phyloP scores from a whole-genome alignment of 1,140 invertebrate species.

The Eriocheir sinensis region DNA sequence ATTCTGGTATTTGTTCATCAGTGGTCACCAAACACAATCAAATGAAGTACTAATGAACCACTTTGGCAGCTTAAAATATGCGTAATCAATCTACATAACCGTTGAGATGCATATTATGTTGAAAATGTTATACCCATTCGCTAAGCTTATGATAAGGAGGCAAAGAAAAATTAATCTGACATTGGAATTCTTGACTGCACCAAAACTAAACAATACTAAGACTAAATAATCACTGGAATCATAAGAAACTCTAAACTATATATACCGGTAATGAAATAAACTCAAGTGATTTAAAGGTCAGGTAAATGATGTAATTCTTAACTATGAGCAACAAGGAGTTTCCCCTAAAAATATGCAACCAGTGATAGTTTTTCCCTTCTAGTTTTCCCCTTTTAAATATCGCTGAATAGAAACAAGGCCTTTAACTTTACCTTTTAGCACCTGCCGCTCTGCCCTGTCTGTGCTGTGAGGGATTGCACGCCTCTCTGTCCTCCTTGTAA shows the following conservation, averaged over 20 bases:
- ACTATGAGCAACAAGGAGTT: too few species aligned
- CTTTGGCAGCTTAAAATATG: background rate
- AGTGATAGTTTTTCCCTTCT: too few species aligned
- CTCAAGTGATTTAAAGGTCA: too few species aligned
- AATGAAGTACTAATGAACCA: background rate
- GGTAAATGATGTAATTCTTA: too few species aligned
- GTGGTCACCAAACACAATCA: background rate
- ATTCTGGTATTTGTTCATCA: background rate
- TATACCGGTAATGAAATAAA: too few species aligned
- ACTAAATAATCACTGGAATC: too few species aligned
- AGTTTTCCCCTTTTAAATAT: too few species aligned
- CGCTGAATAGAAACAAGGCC: background rate
- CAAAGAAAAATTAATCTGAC: background rate
- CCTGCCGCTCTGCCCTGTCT: background rate
- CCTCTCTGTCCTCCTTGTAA: background rate
- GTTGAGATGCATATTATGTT: background rate
- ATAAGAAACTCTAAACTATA: too few species aligned
- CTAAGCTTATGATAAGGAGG: too few species aligned
- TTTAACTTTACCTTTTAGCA: constrained; percentile 16
- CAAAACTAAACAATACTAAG: background rate
- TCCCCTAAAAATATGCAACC: too few species aligned
- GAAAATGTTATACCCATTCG: background rate
- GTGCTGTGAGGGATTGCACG: background rate
- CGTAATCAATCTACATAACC: too few species aligned
- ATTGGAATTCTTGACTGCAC: background rate